Evolutionary conservation across 2,113 vertebrate genomes (phyloP), one percentile per base, ranked within the genome.

Genomic region (Oostethus manadensis): DNA sequence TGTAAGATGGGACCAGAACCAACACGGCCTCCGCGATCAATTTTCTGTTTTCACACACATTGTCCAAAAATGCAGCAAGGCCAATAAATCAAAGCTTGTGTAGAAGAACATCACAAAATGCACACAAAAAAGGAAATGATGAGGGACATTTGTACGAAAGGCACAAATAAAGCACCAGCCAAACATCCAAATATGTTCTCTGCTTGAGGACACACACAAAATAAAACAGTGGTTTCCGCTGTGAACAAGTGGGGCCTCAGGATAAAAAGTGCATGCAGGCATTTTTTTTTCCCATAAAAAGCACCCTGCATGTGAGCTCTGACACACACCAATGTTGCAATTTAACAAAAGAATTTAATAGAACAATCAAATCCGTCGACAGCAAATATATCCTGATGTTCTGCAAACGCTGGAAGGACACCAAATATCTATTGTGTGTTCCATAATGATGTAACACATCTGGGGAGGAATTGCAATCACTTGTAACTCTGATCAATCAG

Each of bases 61-160:
- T 61, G 69, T 78, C 75, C 51, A 70, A 81, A 83, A 84, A 80
- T 10, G 59, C 65, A 48, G 62, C 5, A 15, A 65, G 48, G 60
- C 75, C 63, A 58, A 82, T 84, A 80, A 79, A 85, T 81, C 80
- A 73, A 58, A 74, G 51, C 6, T 66, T 72, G 76, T 76, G 68
- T 71, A 55, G 58, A 66, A 10, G 22, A 45, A 63, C 29, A 35
- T 43, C 38, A 38, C 4, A 53, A 15, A 51, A 17, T 9, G 8
- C 15, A 9, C 8, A 26, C 5, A 15, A 61, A 51, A 76, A 59
- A 53, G 56, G 71, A 71, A 76, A 71, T 62, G 67, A 83, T 70
- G 67, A 64, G 79, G 81, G 81, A 23, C 74, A 29, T 75, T 77
- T 79, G 73, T 71, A 82, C 79, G 83, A 73, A 75, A 65, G 57